These are phyloP conservation scores for Notoglanidium macrostoma DNA, from an alignment of 2,797 vertebrate species.

Conservation along the genomic window DNA sequence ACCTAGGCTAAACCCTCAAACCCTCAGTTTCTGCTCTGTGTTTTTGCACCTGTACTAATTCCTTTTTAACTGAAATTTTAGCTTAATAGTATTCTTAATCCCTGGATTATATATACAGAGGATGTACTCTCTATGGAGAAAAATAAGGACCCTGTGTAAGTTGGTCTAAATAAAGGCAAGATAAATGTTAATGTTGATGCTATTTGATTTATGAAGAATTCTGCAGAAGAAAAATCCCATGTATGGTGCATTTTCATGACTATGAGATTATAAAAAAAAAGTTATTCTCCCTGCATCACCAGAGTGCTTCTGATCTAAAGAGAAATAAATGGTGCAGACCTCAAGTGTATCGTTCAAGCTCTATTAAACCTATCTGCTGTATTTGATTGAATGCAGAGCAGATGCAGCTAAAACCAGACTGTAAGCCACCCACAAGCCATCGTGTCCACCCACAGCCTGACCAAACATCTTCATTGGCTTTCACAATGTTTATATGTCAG, in stretches of 20 bases:
- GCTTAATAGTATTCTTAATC: neutral
- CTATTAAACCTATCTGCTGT: slow-evolving; percentile 11
- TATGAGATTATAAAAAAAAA: neutral
- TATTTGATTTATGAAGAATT: slow-evolving; percentile 8
- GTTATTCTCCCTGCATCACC: neutral
- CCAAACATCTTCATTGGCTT: slow-evolving; percentile 1
- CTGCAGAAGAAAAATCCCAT: neutral
- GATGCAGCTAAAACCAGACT: slow-evolving; percentile 47
- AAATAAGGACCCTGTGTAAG: neutral
- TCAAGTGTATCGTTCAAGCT: slow-evolving; percentile 21
- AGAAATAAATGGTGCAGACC: slow-evolving; percentile 39
- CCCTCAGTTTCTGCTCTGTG: neutral
- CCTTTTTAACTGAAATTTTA: neutral
- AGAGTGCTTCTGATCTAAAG: slow-evolving; percentile 16
- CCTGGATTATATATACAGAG: neutral
- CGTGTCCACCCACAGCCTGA: slow-evolving; percentile 46
- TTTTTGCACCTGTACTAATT: neutral
- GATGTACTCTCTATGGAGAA: neutral
- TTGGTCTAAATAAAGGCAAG: neutral
- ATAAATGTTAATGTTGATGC: neutral
- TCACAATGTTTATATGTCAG: slow-evolving; percentile 6
- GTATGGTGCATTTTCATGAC: neutral
- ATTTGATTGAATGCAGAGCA: slow-evolving; percentile 15
- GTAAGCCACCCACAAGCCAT: slow-evolving; percentile 26
- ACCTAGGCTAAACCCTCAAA: neutral